Evolutionary conservation across 2,888 invertebrate species (phyloP), one percentile per base, ranked within the genome.

Genomic region (Noctua janthina): DNA sequence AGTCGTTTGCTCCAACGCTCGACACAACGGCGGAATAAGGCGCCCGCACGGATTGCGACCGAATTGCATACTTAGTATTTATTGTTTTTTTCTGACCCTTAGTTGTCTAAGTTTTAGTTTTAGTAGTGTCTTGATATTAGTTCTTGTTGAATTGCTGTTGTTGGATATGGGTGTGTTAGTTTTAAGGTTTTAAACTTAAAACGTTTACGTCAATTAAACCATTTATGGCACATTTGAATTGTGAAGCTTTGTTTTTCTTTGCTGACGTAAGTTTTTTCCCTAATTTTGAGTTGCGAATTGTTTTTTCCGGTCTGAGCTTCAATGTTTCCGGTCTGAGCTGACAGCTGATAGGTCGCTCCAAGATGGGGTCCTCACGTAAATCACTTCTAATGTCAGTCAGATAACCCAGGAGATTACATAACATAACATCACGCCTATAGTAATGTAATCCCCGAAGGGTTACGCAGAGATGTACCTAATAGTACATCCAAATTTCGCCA

Each of bases 31-130:
- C 59, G 78, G 62, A 74, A 74, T 78, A 79, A 70, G 75, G 59
- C 43, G 23, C n/a, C 51, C 72, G 68, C 69, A 78, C 49, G 69
- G 80, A 74, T 73, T 77, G 76, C 73, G 62, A 17, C 75, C 49
- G 29, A 85, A 87, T 85, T 74, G 80, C 85, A 79, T 84, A 77
- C 83, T 89, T 88, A 76, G 70, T 82, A 85, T 85, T 87, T 75
- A 89, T 78, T 71, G 67, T 64, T n/a, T 64, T 76, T 78, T 70
- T 76, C 70, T 80, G 66, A 85, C 74, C 71, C 68, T 72, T 62
- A 69, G 17, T 68, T 66, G 72, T 74, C 62, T 4, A 75, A 83
- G 79, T 83, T 83, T 76, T 78, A 78, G 75, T 70, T 78, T 78
- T 67, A 78, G 56, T 73, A 10, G 39, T 51, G 62, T 74, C 66